Conservation (phyloP, 2,113 vertebrate genomes). For the Urocynchramus pylzowi region DNA sequence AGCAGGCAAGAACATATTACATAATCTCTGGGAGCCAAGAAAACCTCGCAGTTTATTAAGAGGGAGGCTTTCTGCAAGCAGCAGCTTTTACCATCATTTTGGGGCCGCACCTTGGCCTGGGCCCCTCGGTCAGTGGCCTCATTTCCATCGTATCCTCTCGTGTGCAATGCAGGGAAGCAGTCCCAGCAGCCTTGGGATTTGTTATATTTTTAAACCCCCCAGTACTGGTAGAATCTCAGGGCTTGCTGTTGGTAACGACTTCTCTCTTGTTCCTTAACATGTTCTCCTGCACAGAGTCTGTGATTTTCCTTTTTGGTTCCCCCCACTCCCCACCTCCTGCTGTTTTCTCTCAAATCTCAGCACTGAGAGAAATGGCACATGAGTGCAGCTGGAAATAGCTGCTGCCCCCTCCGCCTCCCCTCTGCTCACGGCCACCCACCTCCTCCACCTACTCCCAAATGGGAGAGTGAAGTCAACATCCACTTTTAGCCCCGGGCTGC, state of each 20-base stretch:
- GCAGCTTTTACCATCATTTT: background rate
- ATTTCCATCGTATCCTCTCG: accelerated
- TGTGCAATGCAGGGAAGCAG: background rate
- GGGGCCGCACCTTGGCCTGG: background rate
- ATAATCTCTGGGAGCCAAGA: constrained; percentile 38
- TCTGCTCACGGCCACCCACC: constrained; percentile 48
- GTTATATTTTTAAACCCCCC: background rate
- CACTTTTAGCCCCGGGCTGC: constrained; percentile 45
- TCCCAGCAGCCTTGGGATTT: background rate
- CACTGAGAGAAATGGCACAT: background rate
- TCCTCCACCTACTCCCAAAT: constrained; percentile 34
- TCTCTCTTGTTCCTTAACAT: background rate
- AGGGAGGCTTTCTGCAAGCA: background rate
- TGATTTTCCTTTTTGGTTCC: background rate
- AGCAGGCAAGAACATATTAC: constrained; percentile 44
- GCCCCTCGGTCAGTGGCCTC: background rate
- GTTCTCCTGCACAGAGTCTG: background rate
- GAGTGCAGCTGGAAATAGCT: constrained; percentile 58
- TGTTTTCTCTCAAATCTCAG: background rate
- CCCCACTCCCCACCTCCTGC: constrained; percentile 31
- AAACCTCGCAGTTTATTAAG: background rate
- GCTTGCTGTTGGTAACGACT: background rate
- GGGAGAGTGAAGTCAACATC: constrained; percentile 58
- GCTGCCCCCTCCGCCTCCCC: constrained; percentile 36
- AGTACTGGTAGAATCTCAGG: background rate